Conservation (phyloP, 2,888 invertebrate genomes). For the Drosophila austrosaltans region DNA sequence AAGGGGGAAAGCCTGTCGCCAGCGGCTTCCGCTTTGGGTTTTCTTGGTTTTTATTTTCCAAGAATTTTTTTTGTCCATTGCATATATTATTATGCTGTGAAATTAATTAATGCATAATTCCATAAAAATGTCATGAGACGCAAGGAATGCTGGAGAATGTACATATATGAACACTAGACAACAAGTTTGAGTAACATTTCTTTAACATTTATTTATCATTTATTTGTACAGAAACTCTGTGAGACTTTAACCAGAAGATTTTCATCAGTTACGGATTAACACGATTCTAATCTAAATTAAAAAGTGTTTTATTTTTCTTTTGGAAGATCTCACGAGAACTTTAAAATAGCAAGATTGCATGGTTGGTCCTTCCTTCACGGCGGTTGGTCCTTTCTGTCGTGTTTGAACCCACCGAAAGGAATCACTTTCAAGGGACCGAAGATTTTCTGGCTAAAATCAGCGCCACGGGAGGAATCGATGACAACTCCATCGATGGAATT, state of each 20-base stretch:
- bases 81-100: conserved; percentile 64
- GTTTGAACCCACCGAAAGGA: conserved; percentile 17
- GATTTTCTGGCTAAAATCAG: conserved; percentile 49
- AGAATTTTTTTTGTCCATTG: conserved; percentile 43
- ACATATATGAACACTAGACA: neutral
- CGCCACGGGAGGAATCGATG: conserved; percentile 23
- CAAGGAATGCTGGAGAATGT: neutral
- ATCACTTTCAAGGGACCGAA: conserved; percentile 39
- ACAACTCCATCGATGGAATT: conserved; percentile 48
- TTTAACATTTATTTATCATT: neutral
- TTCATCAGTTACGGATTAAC: too few species aligned
- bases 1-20: conserved; percentile 61
- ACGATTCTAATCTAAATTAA: too few species aligned
- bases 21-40: conserved; percentile 65
- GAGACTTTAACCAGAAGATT: too few species aligned
- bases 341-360: neutral
- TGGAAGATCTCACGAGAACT: too few species aligned
- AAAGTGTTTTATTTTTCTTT: neutral
- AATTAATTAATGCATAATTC: conserved; percentile 79
- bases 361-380: neutral
- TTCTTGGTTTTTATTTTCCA: conserved; percentile 38
- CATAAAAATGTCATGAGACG: conserved; percentile 29
- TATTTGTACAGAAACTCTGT: neutral
- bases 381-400: neutral
- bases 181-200: neutral